Evolutionary conservation across 2,888 invertebrate species (phyloP).

Genomic region (Hesperia comma): DNA sequence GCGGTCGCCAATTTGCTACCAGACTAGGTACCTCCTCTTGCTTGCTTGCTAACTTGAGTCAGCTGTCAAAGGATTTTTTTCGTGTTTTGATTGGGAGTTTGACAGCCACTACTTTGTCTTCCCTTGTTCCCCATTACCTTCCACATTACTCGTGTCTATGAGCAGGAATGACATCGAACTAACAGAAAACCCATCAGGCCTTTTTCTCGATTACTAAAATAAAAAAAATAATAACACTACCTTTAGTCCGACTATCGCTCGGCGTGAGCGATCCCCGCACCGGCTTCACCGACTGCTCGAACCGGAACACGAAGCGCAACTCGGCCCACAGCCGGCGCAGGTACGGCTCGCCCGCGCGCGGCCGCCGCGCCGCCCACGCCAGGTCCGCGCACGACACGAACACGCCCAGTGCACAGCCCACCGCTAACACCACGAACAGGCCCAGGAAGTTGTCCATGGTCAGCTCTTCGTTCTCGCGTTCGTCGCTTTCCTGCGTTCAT

Average conservation of each 20-base stretch:
- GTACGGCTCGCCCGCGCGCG: conserved; percentile 55
- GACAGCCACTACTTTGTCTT: too few species aligned
- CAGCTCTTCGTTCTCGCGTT: conserved; percentile 64
- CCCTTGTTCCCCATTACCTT: too few species aligned
- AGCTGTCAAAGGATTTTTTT: too few species aligned
- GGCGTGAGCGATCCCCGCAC: conserved; percentile 54
- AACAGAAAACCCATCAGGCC: too few species aligned
- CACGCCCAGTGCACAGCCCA: conserved; percentile 86
- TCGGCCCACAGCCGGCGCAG: conserved; percentile 59
- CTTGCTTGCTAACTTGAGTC: too few species aligned
- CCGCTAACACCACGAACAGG: conserved; percentile 89
- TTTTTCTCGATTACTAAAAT: too few species aligned
- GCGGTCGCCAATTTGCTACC: too few species aligned
- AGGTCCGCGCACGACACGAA: conserved; percentile 87
- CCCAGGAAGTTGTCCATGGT: conserved; percentile 91
- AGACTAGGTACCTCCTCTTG: too few species aligned
- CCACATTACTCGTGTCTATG: too few species aligned
- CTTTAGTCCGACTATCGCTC: neutral
- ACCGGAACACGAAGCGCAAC: conserved; percentile 72
- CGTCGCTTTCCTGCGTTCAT: conserved; percentile 57
- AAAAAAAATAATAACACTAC: neutral
- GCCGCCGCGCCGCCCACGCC: conserved; percentile 58
- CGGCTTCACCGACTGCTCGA: conserved; percentile 68
- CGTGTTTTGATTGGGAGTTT: too few species aligned
- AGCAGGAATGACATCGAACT: too few species aligned